phyloP scores from a whole-genome alignment of 1,140 invertebrate genomes.

The Plodia interpunctella region DNA sequence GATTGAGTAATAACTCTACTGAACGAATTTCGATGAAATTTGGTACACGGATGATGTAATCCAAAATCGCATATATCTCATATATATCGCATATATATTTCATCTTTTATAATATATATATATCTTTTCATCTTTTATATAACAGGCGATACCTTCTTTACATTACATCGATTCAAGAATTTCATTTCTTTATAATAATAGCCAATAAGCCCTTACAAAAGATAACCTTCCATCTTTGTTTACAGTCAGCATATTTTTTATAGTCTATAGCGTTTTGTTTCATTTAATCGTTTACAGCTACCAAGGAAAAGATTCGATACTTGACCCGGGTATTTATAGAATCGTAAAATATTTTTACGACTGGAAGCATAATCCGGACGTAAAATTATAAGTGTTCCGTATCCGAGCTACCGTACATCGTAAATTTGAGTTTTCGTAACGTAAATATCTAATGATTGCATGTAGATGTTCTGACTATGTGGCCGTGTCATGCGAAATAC shows the following conservation, averaged over 20 bases:
- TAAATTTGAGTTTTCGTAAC: slow-evolving; percentile 41
- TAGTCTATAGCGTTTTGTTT: slow-evolving; percentile 1
- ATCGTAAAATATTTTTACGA: slow-evolving; percentile 64
- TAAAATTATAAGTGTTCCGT: slow-evolving; percentile 52
- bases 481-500: background rate
- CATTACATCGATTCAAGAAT: no score
- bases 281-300: slow-evolving; percentile 12
- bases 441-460: slow-evolving; percentile 23
- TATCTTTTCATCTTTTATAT: no score
- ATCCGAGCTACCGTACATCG: slow-evolving; percentile 46
- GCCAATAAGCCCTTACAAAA: background rate
- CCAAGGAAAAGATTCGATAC: slow-evolving; percentile 36
- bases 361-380: slow-evolving; percentile 35
- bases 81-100: no score
- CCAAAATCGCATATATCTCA: no score
- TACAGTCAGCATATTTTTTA: slow-evolving; percentile 4
- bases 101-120: no score
- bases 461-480: background rate
- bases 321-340: slow-evolving; percentile 58
- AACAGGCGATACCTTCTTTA: no score
- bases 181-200: no score
- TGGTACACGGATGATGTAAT: no score
- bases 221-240: background rate
- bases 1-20: no score
- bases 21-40: no score